Evolutionary conservation across 2,797 vertebrate genomes (phyloP).

Genomic region (Spea hammondii): DNA sequence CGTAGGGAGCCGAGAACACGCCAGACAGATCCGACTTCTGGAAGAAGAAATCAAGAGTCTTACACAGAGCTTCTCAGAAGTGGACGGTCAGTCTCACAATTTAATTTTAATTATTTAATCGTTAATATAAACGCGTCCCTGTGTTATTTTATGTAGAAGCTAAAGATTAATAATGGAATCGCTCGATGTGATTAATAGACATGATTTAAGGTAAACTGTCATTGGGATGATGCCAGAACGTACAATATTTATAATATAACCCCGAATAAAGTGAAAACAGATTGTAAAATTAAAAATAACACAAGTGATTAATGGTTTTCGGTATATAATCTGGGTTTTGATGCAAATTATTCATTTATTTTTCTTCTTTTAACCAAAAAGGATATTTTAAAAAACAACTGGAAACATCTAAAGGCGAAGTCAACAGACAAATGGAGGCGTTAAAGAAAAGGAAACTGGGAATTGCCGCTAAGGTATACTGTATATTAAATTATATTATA

Average conservation of each 20-base stretch:
- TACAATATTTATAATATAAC: too few relatives aligned
- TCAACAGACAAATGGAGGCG: conserved; percentile 59
- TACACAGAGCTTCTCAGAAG: conserved; percentile 63
- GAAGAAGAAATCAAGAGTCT: conserved; percentile 63
- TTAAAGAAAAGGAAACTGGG: conserved; percentile 64
- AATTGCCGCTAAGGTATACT: conserved; percentile 69
- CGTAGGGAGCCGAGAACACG: conserved; percentile 63
- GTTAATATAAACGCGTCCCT: too few relatives aligned
- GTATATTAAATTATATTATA: background rate
- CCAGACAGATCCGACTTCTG: conserved; percentile 63
- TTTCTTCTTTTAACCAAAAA: conserved; percentile 57
- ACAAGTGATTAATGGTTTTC: too few relatives aligned
- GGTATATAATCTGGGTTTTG: too few relatives aligned
- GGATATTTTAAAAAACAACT: conserved; percentile 67
- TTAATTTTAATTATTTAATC: background rate
- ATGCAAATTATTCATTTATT: background rate
- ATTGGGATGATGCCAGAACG: too few relatives aligned
- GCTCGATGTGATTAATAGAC: too few relatives aligned
- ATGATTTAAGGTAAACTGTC: too few relatives aligned
- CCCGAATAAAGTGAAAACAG: too few relatives aligned
- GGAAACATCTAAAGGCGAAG: conserved; percentile 62
- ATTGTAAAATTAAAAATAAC: too few relatives aligned
- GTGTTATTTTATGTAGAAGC: background rate
- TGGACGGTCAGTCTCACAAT: conserved; percentile 68
- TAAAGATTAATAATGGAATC: too few relatives aligned